Base-by-base conservation (phyloP, 2,888 invertebrate species). In the Thymelicus lineola region DNA sequence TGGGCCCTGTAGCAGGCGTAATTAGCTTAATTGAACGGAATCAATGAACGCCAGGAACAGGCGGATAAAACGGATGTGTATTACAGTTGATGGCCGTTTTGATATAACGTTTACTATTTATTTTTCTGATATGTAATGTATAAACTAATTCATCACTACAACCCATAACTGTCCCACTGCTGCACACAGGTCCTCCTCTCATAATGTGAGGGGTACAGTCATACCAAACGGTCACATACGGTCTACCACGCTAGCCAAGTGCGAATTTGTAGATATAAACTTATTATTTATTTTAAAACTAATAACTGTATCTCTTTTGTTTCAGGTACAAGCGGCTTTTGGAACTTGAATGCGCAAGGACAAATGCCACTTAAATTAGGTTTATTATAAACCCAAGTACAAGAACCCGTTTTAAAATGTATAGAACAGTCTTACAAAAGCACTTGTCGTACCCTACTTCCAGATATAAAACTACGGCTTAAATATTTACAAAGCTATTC, bases 401-500 rank as follows among this genome's bases (percentile, higher is more conserved):
- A 62, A 61, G 46, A 46, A 57, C 55, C 38, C 46, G 36, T 7
- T 63, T 28, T 46, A 63, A 69, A 69, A 63, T 69, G 62, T 69
- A 69, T 62, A 63, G 68, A 57, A 28, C 36, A 62, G 35, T 66
- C 57, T 46, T 63, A 69, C 36, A 69, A 50, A 69, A 63, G 62
- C 57, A 38, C 57, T 68, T 36, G 67, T 62, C 62, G 57, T 36
- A 55, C 46, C 60, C 59, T 20, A 57, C 62, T 48, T 68, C 28
- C 57, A 46, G 62, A 69, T 58, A 69, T 69, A 69, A 69, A 69
- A 63, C 38, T 63, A 69, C 57, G 15, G n/a, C n/a, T 69, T 69
- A 63, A 69, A 63, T 69, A 63, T 69, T 69, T 69, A 69, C 63
- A 69, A 58, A 58, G 63, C 69, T 57, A 69, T 69, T 68, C 48